Base-by-base conservation (phyloP, 2,113 vertebrate species). In the Orthonyx spaldingii region DNA sequence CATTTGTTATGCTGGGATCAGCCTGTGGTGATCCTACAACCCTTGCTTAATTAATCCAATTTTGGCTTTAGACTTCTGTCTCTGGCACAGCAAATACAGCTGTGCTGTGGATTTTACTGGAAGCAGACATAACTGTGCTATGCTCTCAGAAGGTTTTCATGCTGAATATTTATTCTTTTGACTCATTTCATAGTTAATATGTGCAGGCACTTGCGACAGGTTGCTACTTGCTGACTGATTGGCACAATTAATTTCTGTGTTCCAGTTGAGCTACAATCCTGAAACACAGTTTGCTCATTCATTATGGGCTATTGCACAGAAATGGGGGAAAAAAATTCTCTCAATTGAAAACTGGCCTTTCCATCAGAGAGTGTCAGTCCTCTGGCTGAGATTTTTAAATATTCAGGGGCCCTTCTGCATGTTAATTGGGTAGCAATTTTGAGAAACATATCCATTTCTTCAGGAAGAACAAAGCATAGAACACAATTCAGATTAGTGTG, bases 231-330 rank as follows among this genome's bases (percentile, higher is more conserved):
- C 79, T 94, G 93, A 80, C 86, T 95, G 95, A 96, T 91, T 92
- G 92, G 61, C 83, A 92, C 61, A 95, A 94, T 96, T 97, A 97
- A 94, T 95, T 97, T 92, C 57, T 28, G n/a, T 91, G 84, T 96
- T 96, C 74, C 88, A 66, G 86, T 83, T 92, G 72, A 96, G 84
- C 39, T 96, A 64, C 42, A 87, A 42, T 94, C 27, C 27, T 91
- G 88, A 93, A 94, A 89, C 59, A 69, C n/a, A 88, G 53, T 91
- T 85, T 88, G n/a, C 64, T 77, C n/a, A 84, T 94, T 95, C 82
- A 78, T 95, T 96, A 91, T 66, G 19, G 64, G 7, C 19, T 89
- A 56, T 75, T 79, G 57, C 71, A 87, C 75, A 50, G 41, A 70
- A 84, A 83, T 41, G 7, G 7, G 6, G 1, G 32, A 47, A 88